A percentile compares a stretch with the other conserved stretches of the same genome.
Conservation (phyloP, 2,888 invertebrate species). For the Alentia gelatinosa region DNA sequence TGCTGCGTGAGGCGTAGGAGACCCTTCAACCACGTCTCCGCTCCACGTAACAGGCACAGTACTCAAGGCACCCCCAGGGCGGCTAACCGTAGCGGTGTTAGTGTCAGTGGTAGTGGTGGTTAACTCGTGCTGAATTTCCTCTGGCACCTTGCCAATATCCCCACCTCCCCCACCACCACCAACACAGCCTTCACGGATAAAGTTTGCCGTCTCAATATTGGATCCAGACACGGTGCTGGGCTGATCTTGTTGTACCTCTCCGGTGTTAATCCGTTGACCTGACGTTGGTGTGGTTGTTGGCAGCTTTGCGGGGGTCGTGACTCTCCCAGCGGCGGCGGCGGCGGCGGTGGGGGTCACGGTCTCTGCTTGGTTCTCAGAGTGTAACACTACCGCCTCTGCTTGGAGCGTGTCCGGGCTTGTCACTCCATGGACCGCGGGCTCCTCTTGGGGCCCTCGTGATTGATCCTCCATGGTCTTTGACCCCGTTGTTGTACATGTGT, state of each 20-base stretch:
- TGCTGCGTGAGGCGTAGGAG: too few relatives aligned
- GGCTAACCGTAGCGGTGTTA: too few relatives aligned
- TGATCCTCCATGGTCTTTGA: neutral
- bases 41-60: too few relatives aligned
- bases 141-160: too few relatives aligned
- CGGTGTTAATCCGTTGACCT: neutral
- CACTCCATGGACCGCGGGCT: neutral
- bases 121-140: too few relatives aligned
- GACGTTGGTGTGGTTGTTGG: neutral
- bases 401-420: neutral
- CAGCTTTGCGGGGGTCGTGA: neutral
- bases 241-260: neutral
- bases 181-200: too few relatives aligned
- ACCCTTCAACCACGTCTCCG: too few relatives aligned
- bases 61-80: too few relatives aligned
- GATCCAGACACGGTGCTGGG: neutral
- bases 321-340: neutral
- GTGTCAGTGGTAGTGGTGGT: too few relatives aligned
- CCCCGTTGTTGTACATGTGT: neutral
- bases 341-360: neutral
- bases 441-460: neutral
- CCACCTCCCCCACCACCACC: too few relatives aligned
- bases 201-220: neutral
- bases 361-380: neutral
- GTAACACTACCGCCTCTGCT: too few relatives aligned